Base-by-base conservation (phyloP, 2,113 vertebrate species). In the Athene noctua region DNA sequence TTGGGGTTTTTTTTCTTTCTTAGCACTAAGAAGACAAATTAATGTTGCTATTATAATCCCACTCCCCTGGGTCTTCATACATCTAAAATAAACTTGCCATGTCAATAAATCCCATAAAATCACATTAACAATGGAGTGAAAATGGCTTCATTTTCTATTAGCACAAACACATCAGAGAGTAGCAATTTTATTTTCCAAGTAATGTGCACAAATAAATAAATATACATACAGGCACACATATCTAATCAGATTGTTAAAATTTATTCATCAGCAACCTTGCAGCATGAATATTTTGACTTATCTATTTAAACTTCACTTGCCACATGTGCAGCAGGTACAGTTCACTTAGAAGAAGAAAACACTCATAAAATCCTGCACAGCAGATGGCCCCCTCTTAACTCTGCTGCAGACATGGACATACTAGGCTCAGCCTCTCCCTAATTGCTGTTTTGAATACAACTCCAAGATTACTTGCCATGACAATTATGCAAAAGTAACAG, bases 391-490 rank as follows among this genome's bases (percentile, higher is more conserved):
- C 77, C 84, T 80, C 82, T 90, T 59, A 52, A 47, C 67, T 75
- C 90, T 80, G 82, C 80, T 90, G 86, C 88, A 92, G 83, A 81
- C 74, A 67, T 4, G 5, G 23, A 92, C n/a, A 11, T 32, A 19
- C 63, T 9, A 38, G 22, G 44, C 68, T 91, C 74, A 93, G 86
- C 58, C 83, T 86, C 57, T 77, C 78, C 61, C 47, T 66, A 70
- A 57, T 54, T 93, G 87, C 86, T 47, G 32, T 51, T 84, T 88
- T 12, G 1, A 25, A 62, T n/a, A 62, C 1, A 15, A 92, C 87
- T 97, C 86, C 86, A 94, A 89, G 62, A 94, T 70, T 36, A 70
- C 81, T 95, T 90, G 77, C 75, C 80, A 79, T 44, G 65, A 55
- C 67, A 91, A 82, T 62, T 77, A 62, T 77, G 61, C 80, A 89